Base-by-base conservation (phyloP, 2,113 vertebrate species). In the Elephas maximus region DNA sequence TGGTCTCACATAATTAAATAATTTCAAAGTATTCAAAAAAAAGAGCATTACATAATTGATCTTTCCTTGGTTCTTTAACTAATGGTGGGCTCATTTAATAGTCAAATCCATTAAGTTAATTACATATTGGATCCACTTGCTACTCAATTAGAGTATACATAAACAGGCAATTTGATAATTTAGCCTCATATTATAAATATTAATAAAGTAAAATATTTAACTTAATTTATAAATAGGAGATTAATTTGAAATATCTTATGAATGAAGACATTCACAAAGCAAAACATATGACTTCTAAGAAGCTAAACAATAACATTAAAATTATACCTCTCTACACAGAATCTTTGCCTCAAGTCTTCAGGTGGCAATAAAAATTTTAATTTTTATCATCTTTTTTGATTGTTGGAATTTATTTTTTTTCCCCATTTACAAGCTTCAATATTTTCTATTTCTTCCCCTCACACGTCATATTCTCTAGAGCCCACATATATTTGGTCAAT, bases 41-140 rank as follows among this genome's bases (percentile, higher is more conserved):
- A 76, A 45, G 48, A 37, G 15, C 84, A 78, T 92, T 82, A 94
- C 84, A 10, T 93, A 96, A 96, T 94, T 96, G 69, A 94, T 93
- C 69, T 95, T 93, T 89, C n/a, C 57, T 96, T 96, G 96, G 20
- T 94, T 97, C 67, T 91, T 93, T 96, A 93, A 94, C 91, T 95
- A 91, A 80, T 88, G 63, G 87, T 94, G 45, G 57, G 18, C 8
- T 95, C 80, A 65, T 76, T 95, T 94, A 95, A 96, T 95, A 97
- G 87, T 41, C 76, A 79, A 94, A 93, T 90, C 60, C 71, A 94
- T 96, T 97, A 96, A 96, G 79, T 97, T 98, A 97, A 97, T 98
- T 93, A 97, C 87, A 78, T 92, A 94, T 83, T 94, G 90, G 77
- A 84, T 95, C 76, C 86, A 91, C 53, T 71, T 87, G 23, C 44